Conservation (phyloP, 2,797 vertebrate species). For the Molothrus ater region DNA sequence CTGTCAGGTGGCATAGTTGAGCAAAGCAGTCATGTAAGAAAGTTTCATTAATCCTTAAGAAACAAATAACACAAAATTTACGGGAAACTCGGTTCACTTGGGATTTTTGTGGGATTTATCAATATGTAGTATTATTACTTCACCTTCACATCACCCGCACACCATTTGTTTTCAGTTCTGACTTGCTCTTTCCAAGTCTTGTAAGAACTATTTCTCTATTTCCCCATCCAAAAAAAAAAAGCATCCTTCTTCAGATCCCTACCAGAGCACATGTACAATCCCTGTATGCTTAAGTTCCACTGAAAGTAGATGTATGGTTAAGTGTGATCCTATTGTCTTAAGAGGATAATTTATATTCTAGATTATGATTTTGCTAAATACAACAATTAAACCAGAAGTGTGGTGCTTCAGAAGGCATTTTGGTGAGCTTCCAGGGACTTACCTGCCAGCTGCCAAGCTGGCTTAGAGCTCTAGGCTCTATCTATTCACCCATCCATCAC, state of each 20-base stretch:
- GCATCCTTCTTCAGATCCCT: not conserved
- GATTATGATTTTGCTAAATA: not conserved
- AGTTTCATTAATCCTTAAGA: not conserved
- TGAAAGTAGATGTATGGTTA: not conserved
- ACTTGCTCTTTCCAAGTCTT: not conserved
- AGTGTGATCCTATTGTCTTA: not conserved
- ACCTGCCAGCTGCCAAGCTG: slow-evolving; percentile 45
- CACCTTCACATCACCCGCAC: not conserved
- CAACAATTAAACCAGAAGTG: not conserved
- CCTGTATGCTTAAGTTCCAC: not conserved
- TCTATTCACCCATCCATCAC: slow-evolving; percentile 11
- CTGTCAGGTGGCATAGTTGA: not conserved
- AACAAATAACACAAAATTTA: not conserved
- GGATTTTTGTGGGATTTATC: not conserved
- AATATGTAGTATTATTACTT: not conserved
- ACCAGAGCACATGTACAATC: not conserved
- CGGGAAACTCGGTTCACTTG: not conserved
- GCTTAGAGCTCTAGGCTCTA: not conserved
- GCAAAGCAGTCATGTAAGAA: not conserved
- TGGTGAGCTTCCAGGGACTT: slow-evolving; percentile 11
- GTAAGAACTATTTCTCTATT: not conserved
- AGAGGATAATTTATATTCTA: not conserved
- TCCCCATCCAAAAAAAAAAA: not conserved
- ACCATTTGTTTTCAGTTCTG: not conserved
- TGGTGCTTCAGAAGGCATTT: not conserved